Evolutionary conservation across 2,888 invertebrate genomes (phyloP).

Genomic region (Tholera decimalis): DNA sequence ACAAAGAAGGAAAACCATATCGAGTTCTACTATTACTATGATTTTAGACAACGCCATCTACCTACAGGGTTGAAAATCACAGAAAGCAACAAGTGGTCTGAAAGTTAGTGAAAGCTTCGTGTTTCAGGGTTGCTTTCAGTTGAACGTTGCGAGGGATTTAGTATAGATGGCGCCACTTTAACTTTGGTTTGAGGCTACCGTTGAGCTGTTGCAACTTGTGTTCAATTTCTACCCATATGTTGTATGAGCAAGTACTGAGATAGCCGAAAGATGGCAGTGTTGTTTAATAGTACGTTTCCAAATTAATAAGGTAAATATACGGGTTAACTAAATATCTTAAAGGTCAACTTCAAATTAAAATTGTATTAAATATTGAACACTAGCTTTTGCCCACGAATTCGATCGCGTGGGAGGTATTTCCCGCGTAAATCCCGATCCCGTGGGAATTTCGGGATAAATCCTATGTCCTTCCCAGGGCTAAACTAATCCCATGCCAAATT

Average conservation of each 20-base stretch:
- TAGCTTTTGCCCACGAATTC: no score
- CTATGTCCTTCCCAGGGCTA: no score
- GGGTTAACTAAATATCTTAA: background rate
- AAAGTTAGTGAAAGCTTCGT: conserved; percentile 17
- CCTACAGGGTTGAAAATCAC: background rate
- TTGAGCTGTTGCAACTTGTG: background rate
- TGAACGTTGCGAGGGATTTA: background rate
- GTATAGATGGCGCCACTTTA: conserved; percentile 47
- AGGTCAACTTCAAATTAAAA: no score
- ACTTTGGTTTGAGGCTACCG: background rate
- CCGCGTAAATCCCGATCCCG: no score
- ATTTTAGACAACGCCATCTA: conserved; percentile 39
- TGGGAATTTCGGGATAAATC: no score
- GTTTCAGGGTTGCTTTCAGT: conserved; percentile 47
- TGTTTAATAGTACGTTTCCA: no score
- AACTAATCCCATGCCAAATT: no score
- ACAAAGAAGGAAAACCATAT: no score
- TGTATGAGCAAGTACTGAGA: background rate
- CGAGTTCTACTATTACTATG: no score
- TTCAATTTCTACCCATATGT: background rate
- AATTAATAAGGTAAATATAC: background rate
- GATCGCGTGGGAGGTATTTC: no score
- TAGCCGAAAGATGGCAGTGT: conserved; percentile 36
- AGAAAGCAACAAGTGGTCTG: conserved; percentile 20
- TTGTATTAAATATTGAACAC: no score